Conservation (phyloP, 2,113 vertebrate genomes). For the Hypomesus transpacificus region DNA sequence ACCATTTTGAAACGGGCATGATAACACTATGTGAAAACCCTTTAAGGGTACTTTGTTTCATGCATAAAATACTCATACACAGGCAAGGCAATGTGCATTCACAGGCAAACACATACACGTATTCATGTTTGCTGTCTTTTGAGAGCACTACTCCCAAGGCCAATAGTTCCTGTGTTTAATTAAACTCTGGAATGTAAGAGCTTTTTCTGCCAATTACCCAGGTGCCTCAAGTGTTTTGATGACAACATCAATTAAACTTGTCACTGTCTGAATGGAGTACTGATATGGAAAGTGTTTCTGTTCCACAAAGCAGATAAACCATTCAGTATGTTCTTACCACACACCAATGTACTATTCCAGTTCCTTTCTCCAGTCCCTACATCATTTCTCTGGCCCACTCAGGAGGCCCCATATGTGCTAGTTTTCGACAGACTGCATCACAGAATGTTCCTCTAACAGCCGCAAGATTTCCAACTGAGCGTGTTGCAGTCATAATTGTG, state of each 20-base stretch:
- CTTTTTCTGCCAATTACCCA: slow-evolving; percentile 32
- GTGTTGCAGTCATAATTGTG: slow-evolving; percentile 32
- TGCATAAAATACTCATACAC: too few relatives aligned
- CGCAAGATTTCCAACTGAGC: slow-evolving; percentile 35
- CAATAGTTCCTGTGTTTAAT: slow-evolving; percentile 41
- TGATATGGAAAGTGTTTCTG: slow-evolving; percentile 25
- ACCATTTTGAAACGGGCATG: not conserved
- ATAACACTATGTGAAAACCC: too few relatives aligned
- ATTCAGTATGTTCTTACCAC: not conserved
- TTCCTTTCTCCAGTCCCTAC: not conserved
- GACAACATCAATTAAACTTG: slow-evolving; percentile 42
- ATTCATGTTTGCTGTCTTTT: not conserved
- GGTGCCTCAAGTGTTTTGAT: slow-evolving; percentile 48
- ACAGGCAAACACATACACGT: too few relatives aligned
- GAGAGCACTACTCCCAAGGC: not conserved
- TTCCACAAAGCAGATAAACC: not conserved
- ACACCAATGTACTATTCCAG: not conserved
- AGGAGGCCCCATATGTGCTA: slow-evolving; percentile 15
- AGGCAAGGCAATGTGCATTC: too few relatives aligned
- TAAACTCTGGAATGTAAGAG: slow-evolving; percentile 28
- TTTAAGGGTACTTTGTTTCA: too few relatives aligned
- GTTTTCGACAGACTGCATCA: slow-evolving; percentile 5
- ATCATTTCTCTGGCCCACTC: not conserved
- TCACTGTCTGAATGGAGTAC: slow-evolving; percentile 24
- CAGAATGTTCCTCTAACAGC: slow-evolving; percentile 31